Percentiles rank a stretch among this genome's conserved stretches.
phyloP scores from a whole-genome alignment of 2,888 invertebrate species.

The Drosophila setosimentum region DNA sequence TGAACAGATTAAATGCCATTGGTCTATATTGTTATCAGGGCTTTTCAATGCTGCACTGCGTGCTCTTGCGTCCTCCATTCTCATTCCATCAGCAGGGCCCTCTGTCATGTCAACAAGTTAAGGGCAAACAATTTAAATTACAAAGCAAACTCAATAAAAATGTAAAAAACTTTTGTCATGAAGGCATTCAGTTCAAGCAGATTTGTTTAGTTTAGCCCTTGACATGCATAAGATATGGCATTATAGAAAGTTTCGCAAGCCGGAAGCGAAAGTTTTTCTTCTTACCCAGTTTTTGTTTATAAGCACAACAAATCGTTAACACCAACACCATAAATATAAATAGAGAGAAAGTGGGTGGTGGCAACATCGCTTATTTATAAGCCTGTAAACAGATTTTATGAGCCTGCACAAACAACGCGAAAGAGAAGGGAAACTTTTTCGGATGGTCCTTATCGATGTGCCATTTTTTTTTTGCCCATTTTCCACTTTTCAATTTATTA shows the following conservation, averaged over 20 bases:
- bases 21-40: constrained; percentile 50
- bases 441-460: constrained; percentile 61
- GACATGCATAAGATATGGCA: constrained; percentile 79
- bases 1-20: constrained; percentile 71
- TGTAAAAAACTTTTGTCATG: constrained; percentile 69
- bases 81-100: background rate
- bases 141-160: constrained; percentile 81
- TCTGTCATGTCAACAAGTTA: constrained; percentile 73
- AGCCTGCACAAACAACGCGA: constrained; percentile 65
- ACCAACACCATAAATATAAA: background rate
- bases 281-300: constrained; percentile 46
- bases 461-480: constrained; percentile 43
- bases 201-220: constrained; percentile 75
- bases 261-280: constrained; percentile 63
- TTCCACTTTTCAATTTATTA: constrained; percentile 78
- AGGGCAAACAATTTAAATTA: constrained; percentile 77
- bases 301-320: constrained; percentile 76
- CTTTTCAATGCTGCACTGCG: constrained; percentile 3
- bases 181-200: constrained; percentile 48
- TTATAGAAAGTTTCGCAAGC: constrained; percentile 53
- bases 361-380: constrained; percentile 72
- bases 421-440: constrained; percentile 26
- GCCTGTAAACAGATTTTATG: constrained; percentile 80
- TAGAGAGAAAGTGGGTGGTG: constrained; percentile 1
- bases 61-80: background rate